Evolutionary conservation across 2,797 vertebrate species (phyloP).

Genomic region (Picus viridis): DNA sequence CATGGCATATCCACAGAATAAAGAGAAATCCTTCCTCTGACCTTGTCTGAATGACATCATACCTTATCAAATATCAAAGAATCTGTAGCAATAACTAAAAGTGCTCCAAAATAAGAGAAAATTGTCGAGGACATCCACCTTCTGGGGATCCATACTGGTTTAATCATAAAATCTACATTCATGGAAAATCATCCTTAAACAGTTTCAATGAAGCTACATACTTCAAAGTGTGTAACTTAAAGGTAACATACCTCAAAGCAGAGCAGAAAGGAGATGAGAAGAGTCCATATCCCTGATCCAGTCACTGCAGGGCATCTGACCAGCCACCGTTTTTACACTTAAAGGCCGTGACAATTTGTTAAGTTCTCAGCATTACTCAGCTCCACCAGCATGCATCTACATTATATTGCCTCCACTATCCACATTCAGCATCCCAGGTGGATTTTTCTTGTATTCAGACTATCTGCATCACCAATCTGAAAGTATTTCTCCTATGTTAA

Average conservation of each 20-base stretch:
- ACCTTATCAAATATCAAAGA: neutral
- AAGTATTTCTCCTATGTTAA: neutral
- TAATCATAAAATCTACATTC: neutral
- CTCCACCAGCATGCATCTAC: neutral
- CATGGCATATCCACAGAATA: neutral
- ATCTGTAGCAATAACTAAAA: neutral
- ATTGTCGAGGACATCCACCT: neutral
- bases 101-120: neutral
- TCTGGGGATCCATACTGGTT: neutral
- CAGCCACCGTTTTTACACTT: neutral
- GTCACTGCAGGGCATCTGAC: neutral
- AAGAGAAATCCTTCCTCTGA: neutral
- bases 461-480: neutral
- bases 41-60: neutral
- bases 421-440: neutral
- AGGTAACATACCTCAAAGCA: neutral
- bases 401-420: neutral
- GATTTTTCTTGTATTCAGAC: neutral
- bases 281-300: neutral
- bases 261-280: neutral
- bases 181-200: neutral
- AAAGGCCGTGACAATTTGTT: neutral
- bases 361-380: neutral
- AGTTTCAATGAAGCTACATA: neutral
- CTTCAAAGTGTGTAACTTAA: neutral